Percentiles rank a stretch among this genome's conserved stretches.
These are phyloP conservation scores for Paraescarpia echinospica DNA, from an alignment of 1,140 invertebrate genomes.

Conservation along the genomic window DNA sequence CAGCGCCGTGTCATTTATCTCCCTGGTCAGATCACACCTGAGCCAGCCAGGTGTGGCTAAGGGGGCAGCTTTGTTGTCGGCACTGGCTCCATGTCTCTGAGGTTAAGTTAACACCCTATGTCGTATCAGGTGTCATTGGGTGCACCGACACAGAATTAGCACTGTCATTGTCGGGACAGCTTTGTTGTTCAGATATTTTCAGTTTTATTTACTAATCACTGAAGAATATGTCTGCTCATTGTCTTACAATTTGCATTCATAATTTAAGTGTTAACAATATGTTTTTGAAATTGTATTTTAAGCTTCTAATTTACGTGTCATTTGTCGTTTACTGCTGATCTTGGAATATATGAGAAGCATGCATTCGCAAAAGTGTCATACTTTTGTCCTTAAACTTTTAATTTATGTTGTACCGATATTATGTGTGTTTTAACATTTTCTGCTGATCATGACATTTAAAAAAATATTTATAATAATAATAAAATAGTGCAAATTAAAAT, in stretches of 20 bases:
- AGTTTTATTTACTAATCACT: background rate
- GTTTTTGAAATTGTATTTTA: background rate
- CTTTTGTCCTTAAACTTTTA: too few species aligned
- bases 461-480: too few species aligned
- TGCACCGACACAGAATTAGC: background rate
- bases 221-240: background rate
- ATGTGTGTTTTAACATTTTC: too few species aligned
- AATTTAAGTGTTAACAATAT: background rate
- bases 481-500: too few species aligned
- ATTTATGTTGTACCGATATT: too few species aligned
- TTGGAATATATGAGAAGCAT: too few species aligned
- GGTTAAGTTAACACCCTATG: background rate
- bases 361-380: too few species aligned
- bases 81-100: background rate
- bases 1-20: background rate
- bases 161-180: background rate
- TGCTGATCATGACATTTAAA: too few species aligned
- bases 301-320: too few species aligned
- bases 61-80: background rate
- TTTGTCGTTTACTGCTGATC: too few species aligned
- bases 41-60: background rate
- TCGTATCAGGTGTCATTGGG: background rate
- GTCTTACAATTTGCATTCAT: background rate
- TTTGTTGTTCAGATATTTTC: background rate
- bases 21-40: conserved; percentile 3